Conservation (phyloP, 2,888 invertebrate genomes). For the Microlaimidae sp. region DNA sequence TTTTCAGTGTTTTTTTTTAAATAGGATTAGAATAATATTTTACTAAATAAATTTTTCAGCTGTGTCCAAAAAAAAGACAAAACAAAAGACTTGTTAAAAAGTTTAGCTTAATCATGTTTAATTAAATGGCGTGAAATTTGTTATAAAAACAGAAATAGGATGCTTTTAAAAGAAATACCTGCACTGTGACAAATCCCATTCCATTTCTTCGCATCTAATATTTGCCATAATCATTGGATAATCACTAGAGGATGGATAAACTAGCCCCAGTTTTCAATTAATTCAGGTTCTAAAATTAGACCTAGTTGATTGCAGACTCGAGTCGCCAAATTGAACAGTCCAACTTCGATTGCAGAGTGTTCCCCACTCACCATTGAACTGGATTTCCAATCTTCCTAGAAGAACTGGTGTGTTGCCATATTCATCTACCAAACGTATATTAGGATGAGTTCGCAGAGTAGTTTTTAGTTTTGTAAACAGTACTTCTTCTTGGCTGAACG, state of each 20-base stretch:
- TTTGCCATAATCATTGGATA: conserved; percentile 47
- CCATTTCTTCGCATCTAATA: conserved; percentile 73
- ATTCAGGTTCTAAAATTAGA: conserved; percentile 67
- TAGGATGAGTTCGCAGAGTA: conserved; percentile 18
- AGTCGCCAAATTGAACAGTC: conserved; percentile 73
- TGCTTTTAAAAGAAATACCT: conserved; percentile 14
- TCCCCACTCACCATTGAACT: conserved; percentile 74
- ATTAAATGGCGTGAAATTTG: too few species aligned
- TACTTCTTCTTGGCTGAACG: too few species aligned
- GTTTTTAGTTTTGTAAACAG: too few species aligned
- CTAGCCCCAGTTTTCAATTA: conserved; percentile 47
- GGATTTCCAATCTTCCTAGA: conserved; percentile 65
- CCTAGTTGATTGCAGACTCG: conserved; percentile 88
- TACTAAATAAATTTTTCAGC: too few species aligned
- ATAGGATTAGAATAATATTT: too few species aligned
- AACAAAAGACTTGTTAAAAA: too few species aligned
- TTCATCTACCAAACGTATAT: conserved; percentile 28
- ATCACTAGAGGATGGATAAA: conserved; percentile 25
- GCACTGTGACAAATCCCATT: conserved; percentile 72
- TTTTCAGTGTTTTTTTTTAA: too few species aligned
- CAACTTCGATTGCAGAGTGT: conserved; percentile 92
- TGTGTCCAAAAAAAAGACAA: too few species aligned
- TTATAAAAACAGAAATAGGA: too few species aligned
- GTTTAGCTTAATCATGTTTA: too few species aligned
- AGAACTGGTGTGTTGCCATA: conserved; percentile 27